Percentiles rank a stretch among this genome's conserved stretches.
Conservation (phyloP, 2,797 vertebrate genomes). For the Heterohyrax brucei region DNA sequence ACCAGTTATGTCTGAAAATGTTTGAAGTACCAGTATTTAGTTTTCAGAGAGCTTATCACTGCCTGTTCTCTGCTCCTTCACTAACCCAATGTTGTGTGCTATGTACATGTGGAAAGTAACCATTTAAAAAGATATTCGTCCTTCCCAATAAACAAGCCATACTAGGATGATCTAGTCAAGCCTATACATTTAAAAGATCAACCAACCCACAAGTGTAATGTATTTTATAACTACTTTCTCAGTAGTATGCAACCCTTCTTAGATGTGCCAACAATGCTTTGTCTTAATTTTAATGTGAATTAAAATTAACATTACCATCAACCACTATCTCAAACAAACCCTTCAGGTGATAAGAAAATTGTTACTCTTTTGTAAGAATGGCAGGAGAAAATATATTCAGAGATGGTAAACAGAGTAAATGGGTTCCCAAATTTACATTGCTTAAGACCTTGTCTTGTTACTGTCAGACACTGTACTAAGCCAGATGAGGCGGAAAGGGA, state of each 20-base stretch:
- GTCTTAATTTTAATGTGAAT: conserved; percentile 15
- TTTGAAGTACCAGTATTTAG: background rate
- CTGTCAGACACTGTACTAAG: background rate
- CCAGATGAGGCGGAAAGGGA: background rate
- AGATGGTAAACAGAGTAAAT: background rate
- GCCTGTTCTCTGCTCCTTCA: background rate
- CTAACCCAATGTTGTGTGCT: background rate
- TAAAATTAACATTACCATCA: background rate
- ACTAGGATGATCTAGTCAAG: background rate
- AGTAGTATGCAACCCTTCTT: background rate
- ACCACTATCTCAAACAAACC: conserved; percentile 8
- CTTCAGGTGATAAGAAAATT: background rate
- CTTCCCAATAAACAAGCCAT: background rate
- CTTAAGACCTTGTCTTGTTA: conserved; percentile 19
- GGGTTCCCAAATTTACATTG: background rate
- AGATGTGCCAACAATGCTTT: background rate
- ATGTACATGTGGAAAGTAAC: background rate
- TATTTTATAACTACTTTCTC: conserved; percentile 22
- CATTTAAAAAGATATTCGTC: background rate
- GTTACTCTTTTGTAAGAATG: conserved; percentile 32
- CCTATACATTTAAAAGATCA: background rate
- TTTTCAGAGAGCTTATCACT: background rate
- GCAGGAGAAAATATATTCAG: conserved; percentile 29
- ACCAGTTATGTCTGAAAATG: fast-evolving
- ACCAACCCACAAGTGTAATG: background rate